phyloP scores from a whole-genome alignment of 2,113 vertebrate species.

The Phoxinus phoxinus region DNA sequence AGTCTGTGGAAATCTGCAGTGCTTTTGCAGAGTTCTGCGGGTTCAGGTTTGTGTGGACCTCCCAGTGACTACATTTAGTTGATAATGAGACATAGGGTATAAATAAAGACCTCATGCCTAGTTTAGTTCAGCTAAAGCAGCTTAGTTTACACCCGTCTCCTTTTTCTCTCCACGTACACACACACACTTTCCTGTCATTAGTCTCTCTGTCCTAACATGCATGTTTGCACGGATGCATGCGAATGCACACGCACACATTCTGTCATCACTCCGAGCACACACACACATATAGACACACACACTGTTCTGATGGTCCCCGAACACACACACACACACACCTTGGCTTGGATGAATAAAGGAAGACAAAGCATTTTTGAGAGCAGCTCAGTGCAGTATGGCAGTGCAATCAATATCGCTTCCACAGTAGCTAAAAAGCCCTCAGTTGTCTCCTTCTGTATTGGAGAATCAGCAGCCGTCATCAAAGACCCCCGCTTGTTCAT shows the following conservation, averaged over 20 bases:
- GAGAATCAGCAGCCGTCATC: slow-evolving; percentile 58
- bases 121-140: slow-evolving; percentile 26
- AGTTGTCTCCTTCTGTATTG: slow-evolving; percentile 55
- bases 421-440: slow-evolving; percentile 60
- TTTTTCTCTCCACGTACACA: slow-evolving; percentile 21
- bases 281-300: slow-evolving; percentile 21
- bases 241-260: slow-evolving; percentile 2
- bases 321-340: slow-evolving; percentile 20
- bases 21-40: neutral
- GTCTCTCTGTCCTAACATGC: slow-evolving; percentile 33
- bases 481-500: slow-evolving; percentile 35
- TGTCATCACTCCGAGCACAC: slow-evolving; percentile 21
- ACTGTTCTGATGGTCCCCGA: neutral
- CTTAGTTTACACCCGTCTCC: slow-evolving; percentile 36
- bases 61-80: neutral
- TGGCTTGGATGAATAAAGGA: slow-evolving; percentile 57
- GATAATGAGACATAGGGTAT: slow-evolving; percentile 6
- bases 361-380: slow-evolving; percentile 63
- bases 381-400: slow-evolving; percentile 58
- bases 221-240: slow-evolving; percentile 29
- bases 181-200: slow-evolving; percentile 31
- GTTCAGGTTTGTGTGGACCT: neutral
- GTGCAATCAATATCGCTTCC: slow-evolving; percentile 62
- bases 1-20: slow-evolving; percentile 6
- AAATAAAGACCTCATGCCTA: neutral